Evolutionary conservation across 1,140 invertebrate species (phyloP).

Genomic region (Vanessa atalanta): DNA sequence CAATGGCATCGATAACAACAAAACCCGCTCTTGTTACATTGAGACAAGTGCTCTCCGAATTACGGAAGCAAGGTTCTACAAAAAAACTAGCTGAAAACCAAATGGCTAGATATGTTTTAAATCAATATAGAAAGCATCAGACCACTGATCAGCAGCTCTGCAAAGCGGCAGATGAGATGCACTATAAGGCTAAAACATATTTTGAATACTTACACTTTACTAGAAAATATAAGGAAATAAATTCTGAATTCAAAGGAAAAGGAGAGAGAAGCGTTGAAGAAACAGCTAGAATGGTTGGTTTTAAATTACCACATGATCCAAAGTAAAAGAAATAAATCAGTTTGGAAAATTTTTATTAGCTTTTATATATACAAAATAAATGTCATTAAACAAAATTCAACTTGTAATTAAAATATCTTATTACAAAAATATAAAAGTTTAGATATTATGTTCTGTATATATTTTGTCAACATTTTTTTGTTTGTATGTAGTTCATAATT

Average conservation of each 20-base stretch:
- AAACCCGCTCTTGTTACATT: conserved; percentile 80
- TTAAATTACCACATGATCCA: conserved; percentile 91
- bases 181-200: conserved; percentile 87
- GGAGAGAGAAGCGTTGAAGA: conserved; percentile 88
- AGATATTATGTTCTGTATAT: background rate
- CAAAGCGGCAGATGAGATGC: conserved; percentile 89
- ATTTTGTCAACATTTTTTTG: background rate
- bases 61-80: conserved; percentile 80
- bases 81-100: conserved; percentile 82
- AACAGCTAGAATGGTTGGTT: conserved; percentile 91
- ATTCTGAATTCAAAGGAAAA: conserved; percentile 86
- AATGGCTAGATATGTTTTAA: conserved; percentile 84
- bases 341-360: conserved; percentile 6
- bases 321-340: conserved; percentile 54
- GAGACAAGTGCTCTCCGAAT: conserved; percentile 82
- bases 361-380: conserved; percentile 38
- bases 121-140: conserved; percentile 86
- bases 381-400: conserved; percentile 24
- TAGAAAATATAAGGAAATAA: conserved; percentile 86
- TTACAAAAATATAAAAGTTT: conserved; percentile 3
- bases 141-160: conserved; percentile 90
- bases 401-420: background rate
- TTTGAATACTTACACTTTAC: conserved; percentile 86
- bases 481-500: background rate
- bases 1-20: conserved; percentile 73